A percentile compares a stretch with the other conserved stretches of the same genome.
Evolutionary conservation across 2,797 vertebrate species (phyloP).

Genomic region (Micromesistius poutassou): DNA sequence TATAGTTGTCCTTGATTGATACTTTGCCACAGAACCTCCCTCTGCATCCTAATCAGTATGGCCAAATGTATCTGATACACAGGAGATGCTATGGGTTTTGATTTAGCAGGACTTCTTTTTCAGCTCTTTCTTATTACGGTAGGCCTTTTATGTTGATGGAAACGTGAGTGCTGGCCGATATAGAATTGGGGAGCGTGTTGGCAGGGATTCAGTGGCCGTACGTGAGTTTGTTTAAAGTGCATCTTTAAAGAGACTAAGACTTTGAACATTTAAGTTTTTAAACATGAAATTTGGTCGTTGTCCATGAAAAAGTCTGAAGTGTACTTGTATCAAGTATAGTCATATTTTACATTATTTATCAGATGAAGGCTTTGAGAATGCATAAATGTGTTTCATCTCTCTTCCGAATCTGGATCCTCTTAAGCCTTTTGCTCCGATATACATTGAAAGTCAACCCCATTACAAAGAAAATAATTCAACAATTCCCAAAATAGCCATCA

Average conservation of each 20-base stretch:
- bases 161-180: not conserved
- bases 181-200: not conserved
- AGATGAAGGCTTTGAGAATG: not conserved
- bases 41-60: conserved; percentile 54
- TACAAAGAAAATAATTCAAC: not conserved
- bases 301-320: not conserved
- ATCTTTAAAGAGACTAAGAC: not conserved
- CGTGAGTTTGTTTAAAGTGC: not conserved
- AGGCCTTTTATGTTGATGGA: not conserved
- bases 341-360: not conserved
- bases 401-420: not conserved
- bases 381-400: not conserved
- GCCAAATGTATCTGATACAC: conserved; percentile 10
- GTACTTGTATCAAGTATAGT: not conserved
- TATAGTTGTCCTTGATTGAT: conserved; percentile 44
- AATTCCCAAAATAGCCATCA: not conserved
- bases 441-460: not conserved
- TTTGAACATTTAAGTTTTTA: not conserved
- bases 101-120: not conserved
- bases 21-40: conserved; percentile 42
- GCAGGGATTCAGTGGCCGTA: not conserved
- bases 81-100: not conserved
- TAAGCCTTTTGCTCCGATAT: not conserved
- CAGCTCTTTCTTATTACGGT: not conserved
- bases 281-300: not conserved